Conservation (phyloP, 1,140 invertebrate genomes). For the Caerostris darwini region DNA sequence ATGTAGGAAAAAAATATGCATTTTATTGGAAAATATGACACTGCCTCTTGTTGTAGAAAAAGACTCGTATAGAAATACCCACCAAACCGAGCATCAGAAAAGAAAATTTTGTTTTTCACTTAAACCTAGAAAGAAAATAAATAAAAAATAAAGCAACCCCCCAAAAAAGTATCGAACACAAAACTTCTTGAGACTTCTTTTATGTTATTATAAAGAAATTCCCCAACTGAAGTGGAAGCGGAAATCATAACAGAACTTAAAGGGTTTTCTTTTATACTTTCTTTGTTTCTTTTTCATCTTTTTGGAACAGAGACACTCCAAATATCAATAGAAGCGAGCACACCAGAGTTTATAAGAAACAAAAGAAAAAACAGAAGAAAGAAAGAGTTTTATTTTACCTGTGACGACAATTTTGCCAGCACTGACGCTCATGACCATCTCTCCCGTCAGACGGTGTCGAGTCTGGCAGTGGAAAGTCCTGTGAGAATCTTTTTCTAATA, state of each 20-base stretch:
- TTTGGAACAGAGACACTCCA: slow-evolving; percentile 11
- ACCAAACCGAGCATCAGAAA: background rate
- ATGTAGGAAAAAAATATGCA: background rate
- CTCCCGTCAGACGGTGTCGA: slow-evolving; percentile 67
- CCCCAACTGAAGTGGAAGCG: background rate
- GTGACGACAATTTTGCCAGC: slow-evolving; percentile 76
- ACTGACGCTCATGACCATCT: slow-evolving; percentile 56
- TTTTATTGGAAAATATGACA: slow-evolving; percentile 30
- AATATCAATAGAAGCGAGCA: slow-evolving; percentile 7
- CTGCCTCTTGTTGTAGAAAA: background rate
- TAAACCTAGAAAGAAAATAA: background rate
- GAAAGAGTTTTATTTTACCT: slow-evolving; percentile 52
- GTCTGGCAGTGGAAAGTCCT: slow-evolving; percentile 74
- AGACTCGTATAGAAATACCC: background rate
- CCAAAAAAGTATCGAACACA: background rate
- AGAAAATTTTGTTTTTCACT: slow-evolving; percentile 46
- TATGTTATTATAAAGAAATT: slow-evolving; percentile 52
- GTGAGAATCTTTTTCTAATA: slow-evolving; percentile 60
- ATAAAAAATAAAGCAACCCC: background rate
- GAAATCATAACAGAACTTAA: slow-evolving; percentile 36
- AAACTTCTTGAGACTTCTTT: background rate
- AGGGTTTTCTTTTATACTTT: slow-evolving; percentile 6
- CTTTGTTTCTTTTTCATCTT: background rate
- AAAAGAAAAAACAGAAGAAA: background rate
- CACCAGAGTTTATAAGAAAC: background rate